Evolutionary conservation across 2,888 invertebrate genomes (phyloP), one percentile per base, ranked within the genome.

Genomic region (Pteria penguin): DNA sequence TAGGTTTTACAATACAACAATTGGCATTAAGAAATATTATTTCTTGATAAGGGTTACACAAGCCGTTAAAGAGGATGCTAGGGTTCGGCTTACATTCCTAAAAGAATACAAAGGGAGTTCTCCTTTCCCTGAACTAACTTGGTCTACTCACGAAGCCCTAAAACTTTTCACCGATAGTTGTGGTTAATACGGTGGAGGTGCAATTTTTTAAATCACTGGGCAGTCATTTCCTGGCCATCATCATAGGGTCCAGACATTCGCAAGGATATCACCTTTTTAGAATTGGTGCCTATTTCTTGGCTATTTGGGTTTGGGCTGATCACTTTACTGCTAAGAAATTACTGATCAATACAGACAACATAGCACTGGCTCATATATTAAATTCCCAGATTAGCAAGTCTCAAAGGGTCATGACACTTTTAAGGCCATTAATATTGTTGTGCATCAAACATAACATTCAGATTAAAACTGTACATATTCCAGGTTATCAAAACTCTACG

Each of bases 381-480:
- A 63, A 63, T 22, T 22, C 45, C 26, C 32, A 63, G n/a, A n/a
- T n/a, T n/a, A n/a, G n/a, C 11, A 63, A 63, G 33, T 63, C 33
- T n/a, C 36, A 32, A 1, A 24, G 5, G 24, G 36, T 36, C 26
- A 63, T 63, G 63, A 4, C 32, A 31, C 45, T 63, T 24, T 36
- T 36, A 4, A 8, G 63, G 4, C 63, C 63, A 8, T 24, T 63
- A 18, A 18, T 36, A 2, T 24, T 22, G 2, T 22, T 33, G n/a
- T 22, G n/a, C 27, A 8, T 36, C n/a, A 24, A 22, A 36, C 11
- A 36, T 36, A 63, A 63, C 24, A 36, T 63, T 33, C 63, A 33
- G 36, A n/a, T 63, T 8, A 26, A 33, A 33, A 33, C 52, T 52
- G 66, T 52, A 18, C 66, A 66, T 22, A 54, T 66, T 24, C 66